phyloP scores from a whole-genome alignment of 2,888 invertebrate genomes.

The Drosophila eohydei region DNA sequence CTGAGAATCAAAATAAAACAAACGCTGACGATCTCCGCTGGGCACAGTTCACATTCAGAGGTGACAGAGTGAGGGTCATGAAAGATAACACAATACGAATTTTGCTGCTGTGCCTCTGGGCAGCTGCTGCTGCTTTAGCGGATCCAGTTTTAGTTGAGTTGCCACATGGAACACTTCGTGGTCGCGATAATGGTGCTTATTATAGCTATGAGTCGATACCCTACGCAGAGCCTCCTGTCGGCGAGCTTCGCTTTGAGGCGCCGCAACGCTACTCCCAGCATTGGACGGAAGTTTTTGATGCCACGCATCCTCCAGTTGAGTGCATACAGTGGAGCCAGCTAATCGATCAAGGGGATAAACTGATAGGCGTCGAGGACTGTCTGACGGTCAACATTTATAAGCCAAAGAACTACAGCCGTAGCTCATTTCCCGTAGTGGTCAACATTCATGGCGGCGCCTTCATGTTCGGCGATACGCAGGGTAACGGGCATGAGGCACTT shows the following conservation, averaged over 20 bases:
- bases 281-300: conserved; percentile 83
- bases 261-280: conserved; percentile 61
- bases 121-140: background rate
- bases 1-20: background rate
- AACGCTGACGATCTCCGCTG: background rate
- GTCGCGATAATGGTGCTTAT: conserved; percentile 81
- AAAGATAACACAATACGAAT: background rate
- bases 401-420: conserved; percentile 80
- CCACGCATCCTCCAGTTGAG: conserved; percentile 86
- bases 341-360: conserved; percentile 54
- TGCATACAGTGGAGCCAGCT: conserved; percentile 88
- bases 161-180: conserved; percentile 74
- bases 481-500: conserved; percentile 86
- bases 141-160: conserved; percentile 62
- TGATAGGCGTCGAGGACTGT: conserved; percentile 88
- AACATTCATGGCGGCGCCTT: conserved; percentile 90
- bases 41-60: conserved; percentile 20
- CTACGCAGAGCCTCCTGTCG: conserved; percentile 88
- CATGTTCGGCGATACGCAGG: conserved; percentile 87
- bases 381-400: conserved; percentile 88
- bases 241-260: conserved; percentile 87
- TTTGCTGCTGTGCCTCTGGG: conserved; percentile 9
- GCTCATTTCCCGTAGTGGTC: conserved; percentile 87
- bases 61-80: conserved; percentile 13
- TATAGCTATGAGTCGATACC: conserved; percentile 89